phyloP scores from a whole-genome alignment of 2,797 vertebrate genomes.

The Anabas testudineus region DNA sequence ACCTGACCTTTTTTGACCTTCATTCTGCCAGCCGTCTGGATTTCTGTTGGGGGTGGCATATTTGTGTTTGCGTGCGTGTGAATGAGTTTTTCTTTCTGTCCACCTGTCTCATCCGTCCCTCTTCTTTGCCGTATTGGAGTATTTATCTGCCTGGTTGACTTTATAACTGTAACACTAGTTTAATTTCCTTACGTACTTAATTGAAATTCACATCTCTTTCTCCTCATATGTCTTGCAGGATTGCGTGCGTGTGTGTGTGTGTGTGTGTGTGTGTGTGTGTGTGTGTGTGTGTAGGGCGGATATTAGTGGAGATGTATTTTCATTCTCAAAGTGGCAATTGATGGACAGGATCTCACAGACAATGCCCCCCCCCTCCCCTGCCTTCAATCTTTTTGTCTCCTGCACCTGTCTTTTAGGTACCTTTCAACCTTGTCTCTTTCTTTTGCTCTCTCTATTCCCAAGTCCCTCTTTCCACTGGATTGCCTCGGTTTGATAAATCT shows the following conservation, averaged over 20 bases:
- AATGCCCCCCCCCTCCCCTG: slow-evolving; percentile 58
- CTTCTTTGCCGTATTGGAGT: slow-evolving; percentile 53
- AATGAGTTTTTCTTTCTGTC: slow-evolving; percentile 46
- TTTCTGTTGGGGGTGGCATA: slow-evolving; percentile 19
- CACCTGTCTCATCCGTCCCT: slow-evolving; percentile 43
- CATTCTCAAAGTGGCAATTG: slow-evolving; percentile 82
- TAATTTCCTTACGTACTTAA: slow-evolving; percentile 82
- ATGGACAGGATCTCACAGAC: slow-evolving; percentile 85
- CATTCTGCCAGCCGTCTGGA: slow-evolving; percentile 24
- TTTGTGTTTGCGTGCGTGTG: slow-evolving; percentile 35
- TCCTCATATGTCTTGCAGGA: slow-evolving; percentile 64
- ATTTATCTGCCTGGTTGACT: slow-evolving; percentile 80
- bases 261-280: slow-evolving; percentile 27
- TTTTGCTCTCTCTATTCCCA: slow-evolving; percentile 76
- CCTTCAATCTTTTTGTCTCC: slow-evolving; percentile 79
- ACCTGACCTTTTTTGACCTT: slow-evolving; percentile 65
- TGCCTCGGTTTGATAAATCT: slow-evolving; percentile 89
- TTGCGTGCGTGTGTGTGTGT: slow-evolving; percentile 31
- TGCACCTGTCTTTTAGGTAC: slow-evolving; percentile 80
- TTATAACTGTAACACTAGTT: slow-evolving; percentile 78
- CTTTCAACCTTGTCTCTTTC: slow-evolving; percentile 79
- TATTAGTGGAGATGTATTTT: slow-evolving; percentile 86
- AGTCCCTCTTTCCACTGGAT: slow-evolving; percentile 72
- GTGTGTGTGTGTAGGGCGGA: slow-evolving; percentile 57
- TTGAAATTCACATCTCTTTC: slow-evolving; percentile 82